These are phyloP conservation scores for Yasuhikotakia modesta DNA, from an alignment of 2,797 vertebrate genomes.

Conservation along the genomic window DNA sequence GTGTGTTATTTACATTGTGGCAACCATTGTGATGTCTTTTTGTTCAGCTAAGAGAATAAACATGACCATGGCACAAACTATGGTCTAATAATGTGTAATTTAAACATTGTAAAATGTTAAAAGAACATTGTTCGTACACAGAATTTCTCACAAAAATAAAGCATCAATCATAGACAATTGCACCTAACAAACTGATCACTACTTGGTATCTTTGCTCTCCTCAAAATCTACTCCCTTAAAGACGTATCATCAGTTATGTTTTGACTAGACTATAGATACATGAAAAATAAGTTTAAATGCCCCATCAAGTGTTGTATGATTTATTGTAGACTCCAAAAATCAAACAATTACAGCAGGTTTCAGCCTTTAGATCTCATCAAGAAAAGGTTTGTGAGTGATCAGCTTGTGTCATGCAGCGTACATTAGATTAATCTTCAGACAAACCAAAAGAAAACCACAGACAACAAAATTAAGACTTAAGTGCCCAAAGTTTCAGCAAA, in stretches of 20 bases:
- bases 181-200: too few relatives aligned
- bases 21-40: too few relatives aligned
- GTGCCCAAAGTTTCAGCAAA: too few relatives aligned
- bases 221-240: too few relatives aligned
- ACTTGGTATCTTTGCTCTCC: too few relatives aligned
- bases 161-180: too few relatives aligned
- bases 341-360: slow-evolving; percentile 36
- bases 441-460: slow-evolving; percentile 20
- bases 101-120: neutral
- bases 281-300: slow-evolving; percentile 13
- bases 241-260: too few relatives aligned
- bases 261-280: too few relatives aligned
- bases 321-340: slow-evolving; percentile 12
- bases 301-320: slow-evolving; percentile 28
- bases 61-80: neutral
- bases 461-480: neutral
- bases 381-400: slow-evolving; percentile 17
- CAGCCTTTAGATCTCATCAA: slow-evolving; percentile 35
- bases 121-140: too few relatives aligned
- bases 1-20: too few relatives aligned
- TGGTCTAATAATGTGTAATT: slow-evolving; percentile 20
- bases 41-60: slow-evolving; percentile 18
- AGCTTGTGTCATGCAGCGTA: slow-evolving; percentile 17
- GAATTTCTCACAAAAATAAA: neutral
- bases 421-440: slow-evolving; percentile 20